Base-by-base conservation (phyloP, 1,140 invertebrate species). In the Euura lappo region DNA sequence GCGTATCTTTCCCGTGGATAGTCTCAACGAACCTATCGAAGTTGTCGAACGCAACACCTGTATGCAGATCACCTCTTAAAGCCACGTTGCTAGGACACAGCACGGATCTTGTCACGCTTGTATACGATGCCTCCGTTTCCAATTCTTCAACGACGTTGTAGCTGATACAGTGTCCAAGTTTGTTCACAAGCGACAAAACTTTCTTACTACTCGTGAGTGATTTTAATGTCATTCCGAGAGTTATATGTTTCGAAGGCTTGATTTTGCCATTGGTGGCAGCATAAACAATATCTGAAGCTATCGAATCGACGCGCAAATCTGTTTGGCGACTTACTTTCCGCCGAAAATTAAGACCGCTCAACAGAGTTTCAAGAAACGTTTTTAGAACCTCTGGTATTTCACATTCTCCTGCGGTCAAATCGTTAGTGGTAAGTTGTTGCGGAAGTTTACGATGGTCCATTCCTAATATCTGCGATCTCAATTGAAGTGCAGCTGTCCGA, bases 181-280 rank as follows among this genome's bases (percentile, higher is more conserved):
- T 64, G 65, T 70, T 73, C 10, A 73, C 11, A 65, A 73, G 69
- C 47, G 69, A 51, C 13, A 73, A 70, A 2, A 73, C 70, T 70
- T 73, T 73, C 45, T 65, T 70, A n/a, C 68, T 73, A n/a, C 64
- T 72, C 42, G 72, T 73, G 64, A 66, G 68, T 65, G 51, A 43
- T 64, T 72, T 72, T 2, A 60, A 10, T 2, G 51, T 5, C 51
- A 60, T 60, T 10, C 51, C 51, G 2, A 60, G 51, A 60, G 51
- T 60, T 3, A 60, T 60, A 5, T 60, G 51, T 5, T 60, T 60
- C 2, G 51, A 60, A 10, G 51, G 51, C n/a, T 60, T 60, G n/a
- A 60, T 5, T 3, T 8, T 60, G n/a, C 4, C 4, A 60, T 60
- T 60, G n/a, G 8, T 60, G 2, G n/a, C 4, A 60, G 8, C 8